phyloP scores from a whole-genome alignment of 1,140 invertebrate genomes.

The Oncopeltus fasciatus region DNA sequence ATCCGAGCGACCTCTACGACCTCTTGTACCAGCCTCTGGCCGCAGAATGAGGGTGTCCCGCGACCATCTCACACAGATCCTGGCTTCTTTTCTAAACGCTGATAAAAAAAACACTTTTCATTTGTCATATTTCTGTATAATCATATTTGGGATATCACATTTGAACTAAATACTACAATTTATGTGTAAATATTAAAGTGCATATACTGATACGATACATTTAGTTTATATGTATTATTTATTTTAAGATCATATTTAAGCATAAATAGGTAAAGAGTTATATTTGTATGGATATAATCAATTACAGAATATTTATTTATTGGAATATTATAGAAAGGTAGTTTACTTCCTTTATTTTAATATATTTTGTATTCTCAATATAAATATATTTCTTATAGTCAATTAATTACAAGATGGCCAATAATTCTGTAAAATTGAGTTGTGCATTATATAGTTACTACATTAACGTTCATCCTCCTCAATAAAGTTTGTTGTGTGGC shows the following conservation, averaged over 20 bases:
- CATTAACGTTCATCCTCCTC: not conserved
- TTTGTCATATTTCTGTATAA: too few species aligned
- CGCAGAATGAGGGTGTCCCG: conserved; percentile 10
- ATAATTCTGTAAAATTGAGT: not conserved
- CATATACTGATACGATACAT: not conserved
- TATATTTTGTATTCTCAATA: not conserved
- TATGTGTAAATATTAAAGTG: not conserved
- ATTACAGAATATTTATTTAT: not conserved
- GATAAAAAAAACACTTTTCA: too few species aligned
- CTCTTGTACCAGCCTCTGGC: conserved; percentile 7
- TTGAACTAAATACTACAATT: not conserved
- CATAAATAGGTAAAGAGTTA: not conserved
- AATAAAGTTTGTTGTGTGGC: conserved; percentile 3
- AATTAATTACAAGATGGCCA: conserved; percentile 6
- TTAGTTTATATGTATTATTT: too few species aligned
- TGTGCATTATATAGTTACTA: not conserved
- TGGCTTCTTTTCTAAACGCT: too few species aligned
- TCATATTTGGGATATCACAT: not conserved
- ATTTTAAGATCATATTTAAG: not conserved
- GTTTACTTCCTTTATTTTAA: conserved; percentile 3
- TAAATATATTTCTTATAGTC: conserved; percentile 1
- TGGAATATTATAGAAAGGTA: not conserved
- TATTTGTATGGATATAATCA: not conserved
- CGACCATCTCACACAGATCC: too few species aligned
- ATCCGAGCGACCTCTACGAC: conserved; percentile 14